Conservation (phyloP, 2,113 vertebrate genomes). For the Etheostoma cragini region DNA sequence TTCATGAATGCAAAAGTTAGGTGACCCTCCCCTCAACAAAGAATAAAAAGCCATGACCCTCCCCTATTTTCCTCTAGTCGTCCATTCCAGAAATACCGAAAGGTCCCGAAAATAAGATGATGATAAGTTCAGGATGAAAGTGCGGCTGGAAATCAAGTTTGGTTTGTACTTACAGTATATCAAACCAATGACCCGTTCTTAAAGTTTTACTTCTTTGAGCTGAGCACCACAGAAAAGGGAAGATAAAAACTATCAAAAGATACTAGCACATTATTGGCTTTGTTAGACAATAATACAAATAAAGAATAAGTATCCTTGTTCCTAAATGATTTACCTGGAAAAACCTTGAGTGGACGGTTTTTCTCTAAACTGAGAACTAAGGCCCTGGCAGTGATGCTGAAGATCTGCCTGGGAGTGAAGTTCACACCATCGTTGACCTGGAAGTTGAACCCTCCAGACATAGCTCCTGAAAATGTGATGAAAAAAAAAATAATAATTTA, state of each 20-base stretch:
- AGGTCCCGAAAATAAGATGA: not conserved
- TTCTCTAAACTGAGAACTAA: slow-evolving; percentile 86
- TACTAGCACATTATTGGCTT: not conserved
- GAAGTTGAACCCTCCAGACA: slow-evolving; percentile 93
- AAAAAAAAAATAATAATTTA: not conserved
- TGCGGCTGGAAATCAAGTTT: not conserved
- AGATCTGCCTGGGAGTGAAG: slow-evolving; percentile 89
- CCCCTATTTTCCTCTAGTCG: too few species aligned
- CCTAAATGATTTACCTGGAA: slow-evolving; percentile 86
- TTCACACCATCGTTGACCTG: slow-evolving; percentile 94
- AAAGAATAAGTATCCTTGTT: not conserved
- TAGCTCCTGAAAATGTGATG: slow-evolving; percentile 82
- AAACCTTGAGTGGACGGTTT: slow-evolving; percentile 87
- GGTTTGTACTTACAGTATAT: not conserved
- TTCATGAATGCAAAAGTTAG: too few species aligned
- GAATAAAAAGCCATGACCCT: too few species aligned
- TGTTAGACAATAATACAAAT: not conserved
- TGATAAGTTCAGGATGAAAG: not conserved
- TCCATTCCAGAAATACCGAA: too few species aligned
- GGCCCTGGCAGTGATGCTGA: slow-evolving; percentile 87
- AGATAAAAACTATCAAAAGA: not conserved
- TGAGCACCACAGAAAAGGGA: not conserved
- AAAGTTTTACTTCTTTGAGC: not conserved
- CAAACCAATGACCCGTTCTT: not conserved
- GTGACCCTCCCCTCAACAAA: too few species aligned